Percentiles rank a stretch among this genome's conserved stretches.
Evolutionary conservation across 1,140 invertebrate species (phyloP).

Genomic region (Drosophila lini): DNA sequence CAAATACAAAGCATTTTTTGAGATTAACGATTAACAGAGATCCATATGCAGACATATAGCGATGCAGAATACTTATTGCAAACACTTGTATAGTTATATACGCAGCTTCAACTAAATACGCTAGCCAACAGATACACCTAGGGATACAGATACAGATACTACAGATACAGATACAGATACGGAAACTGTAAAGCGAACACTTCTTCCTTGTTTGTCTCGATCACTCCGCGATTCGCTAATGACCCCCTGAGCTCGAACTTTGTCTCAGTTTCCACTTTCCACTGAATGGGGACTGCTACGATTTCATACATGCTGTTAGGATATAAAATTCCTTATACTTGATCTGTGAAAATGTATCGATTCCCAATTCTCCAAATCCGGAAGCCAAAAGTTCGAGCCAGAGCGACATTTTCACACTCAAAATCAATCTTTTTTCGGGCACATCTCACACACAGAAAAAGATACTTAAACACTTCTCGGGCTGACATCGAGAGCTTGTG

Average conservation of each 20-base stretch:
- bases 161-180: constrained; percentile 11
- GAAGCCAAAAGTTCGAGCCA: constrained; percentile 14
- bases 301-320: constrained; percentile 12
- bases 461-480: constrained; percentile 15
- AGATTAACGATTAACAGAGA: constrained; percentile 65
- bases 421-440: constrained; percentile 4
- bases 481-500: constrained; percentile 4
- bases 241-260: constrained; percentile 33
- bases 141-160: constrained; percentile 21
- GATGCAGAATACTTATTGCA: constrained; percentile 48
- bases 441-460: constrained; percentile 16
- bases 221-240: constrained; percentile 8
- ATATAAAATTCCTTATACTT: neutral
- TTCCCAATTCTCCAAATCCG: neutral
- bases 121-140: constrained; percentile 39
- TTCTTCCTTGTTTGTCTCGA: constrained; percentile 23
- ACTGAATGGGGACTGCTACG: neutral
- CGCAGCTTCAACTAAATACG: constrained; percentile 56
- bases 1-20: constrained; percentile 83
- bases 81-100: constrained; percentile 56
- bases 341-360: neutral
- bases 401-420: constrained; percentile 40
- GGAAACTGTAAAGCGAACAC: constrained; percentile 20
- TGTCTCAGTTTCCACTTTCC: neutral
- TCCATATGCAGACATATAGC: constrained; percentile 57